phyloP scores from a whole-genome alignment of 2,113 vertebrate species.

The Oncorhynchus tshawytscha region DNA sequence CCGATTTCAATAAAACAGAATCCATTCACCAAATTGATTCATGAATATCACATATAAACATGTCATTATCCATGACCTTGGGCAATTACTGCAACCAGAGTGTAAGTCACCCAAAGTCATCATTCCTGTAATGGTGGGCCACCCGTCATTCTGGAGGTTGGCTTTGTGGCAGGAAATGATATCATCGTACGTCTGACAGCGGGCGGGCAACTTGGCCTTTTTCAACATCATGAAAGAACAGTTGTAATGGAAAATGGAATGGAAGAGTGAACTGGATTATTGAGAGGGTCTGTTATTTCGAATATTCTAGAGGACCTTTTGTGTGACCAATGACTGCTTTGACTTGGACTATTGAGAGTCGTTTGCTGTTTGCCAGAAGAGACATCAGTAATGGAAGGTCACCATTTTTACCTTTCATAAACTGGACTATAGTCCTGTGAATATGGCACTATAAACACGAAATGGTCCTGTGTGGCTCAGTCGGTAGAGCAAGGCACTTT shows the following conservation, averaged over 20 bases:
- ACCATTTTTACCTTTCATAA: too few species aligned
- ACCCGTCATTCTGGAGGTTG: constrained; percentile 4
- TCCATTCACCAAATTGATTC: not conserved
- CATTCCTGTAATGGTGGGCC: not conserved
- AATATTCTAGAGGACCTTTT: constrained; percentile 21
- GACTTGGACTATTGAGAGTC: constrained; percentile 11
- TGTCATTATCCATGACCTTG: not conserved
- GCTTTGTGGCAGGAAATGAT: constrained; percentile 10
- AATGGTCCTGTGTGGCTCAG: too few species aligned
- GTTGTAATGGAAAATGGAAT: constrained; percentile 33
- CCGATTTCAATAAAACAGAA: too few species aligned
- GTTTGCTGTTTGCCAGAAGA: not conserved
- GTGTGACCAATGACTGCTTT: constrained; percentile 15
- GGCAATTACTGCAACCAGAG: not conserved
- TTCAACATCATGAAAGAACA: constrained; percentile 33
- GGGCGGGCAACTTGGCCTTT: constrained; percentile 27
- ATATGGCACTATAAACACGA: too few species aligned
- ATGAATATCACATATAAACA: not conserved
- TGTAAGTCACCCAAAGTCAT: not conserved
- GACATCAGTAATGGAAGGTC: not conserved
- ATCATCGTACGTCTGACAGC: constrained; percentile 24
- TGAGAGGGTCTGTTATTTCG: constrained; percentile 22
- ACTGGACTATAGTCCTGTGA: too few species aligned
- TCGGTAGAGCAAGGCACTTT: too few species aligned
- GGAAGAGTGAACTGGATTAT: constrained; percentile 41